Evolutionary conservation across 2,888 invertebrate genomes (phyloP).

Genomic region (Drosophila ezoana): DNA sequence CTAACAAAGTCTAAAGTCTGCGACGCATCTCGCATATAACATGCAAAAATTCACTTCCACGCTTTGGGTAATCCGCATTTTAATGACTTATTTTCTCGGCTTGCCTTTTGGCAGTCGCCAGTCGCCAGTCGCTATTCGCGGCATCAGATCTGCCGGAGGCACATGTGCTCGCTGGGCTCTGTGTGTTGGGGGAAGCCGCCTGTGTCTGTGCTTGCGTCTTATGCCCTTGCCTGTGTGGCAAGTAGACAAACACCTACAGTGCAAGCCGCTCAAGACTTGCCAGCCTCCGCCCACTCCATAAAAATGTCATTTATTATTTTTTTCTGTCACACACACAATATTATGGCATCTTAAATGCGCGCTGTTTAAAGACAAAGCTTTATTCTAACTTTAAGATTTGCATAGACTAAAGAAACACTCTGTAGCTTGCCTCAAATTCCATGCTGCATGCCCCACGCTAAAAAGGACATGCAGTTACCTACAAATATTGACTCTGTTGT

Average conservation of each 20-base stretch:
- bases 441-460: neutral
- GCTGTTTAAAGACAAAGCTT: neutral
- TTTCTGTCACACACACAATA: slow-evolving; percentile 42
- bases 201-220: neutral
- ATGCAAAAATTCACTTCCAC: slow-evolving; percentile 78
- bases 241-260: slow-evolving; percentile 46
- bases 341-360: slow-evolving; percentile 12
- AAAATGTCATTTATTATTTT: slow-evolving; percentile 75
- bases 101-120: slow-evolving; percentile 68
- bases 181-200: neutral
- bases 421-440: neutral
- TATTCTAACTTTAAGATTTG: neutral
- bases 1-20: slow-evolving; percentile 58
- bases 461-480: slow-evolving; percentile 30
- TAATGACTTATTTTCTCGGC: slow-evolving; percentile 77
- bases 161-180: slow-evolving; percentile 34
- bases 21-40: slow-evolving; percentile 64
- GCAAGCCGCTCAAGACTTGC: slow-evolving; percentile 10
- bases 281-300: slow-evolving; percentile 45
- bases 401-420: neutral
- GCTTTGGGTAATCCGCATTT: slow-evolving; percentile 79
- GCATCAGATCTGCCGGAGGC: slow-evolving; percentile 20
- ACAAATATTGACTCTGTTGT: slow-evolving; percentile 56
- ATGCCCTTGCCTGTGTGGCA: slow-evolving; percentile 12
- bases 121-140: slow-evolving; percentile 17